Conservation (phyloP, 1,140 invertebrate genomes). For the Listronotus oregonensis region DNA sequence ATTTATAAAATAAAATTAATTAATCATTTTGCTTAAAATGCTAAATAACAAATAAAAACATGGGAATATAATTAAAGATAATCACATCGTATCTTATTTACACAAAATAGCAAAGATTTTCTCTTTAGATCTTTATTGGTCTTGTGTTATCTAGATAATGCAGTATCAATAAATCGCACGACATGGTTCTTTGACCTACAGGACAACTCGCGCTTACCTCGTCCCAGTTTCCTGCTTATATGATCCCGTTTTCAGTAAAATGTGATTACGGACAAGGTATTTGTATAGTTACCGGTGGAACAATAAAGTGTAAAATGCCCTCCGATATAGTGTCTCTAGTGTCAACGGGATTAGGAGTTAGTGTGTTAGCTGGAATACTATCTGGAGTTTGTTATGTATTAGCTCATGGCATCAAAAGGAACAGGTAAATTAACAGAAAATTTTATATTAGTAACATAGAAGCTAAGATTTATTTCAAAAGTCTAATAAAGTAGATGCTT, state of each 20-base stretch:
- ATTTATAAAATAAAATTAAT: neutral
- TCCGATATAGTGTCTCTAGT: slow-evolving; percentile 59
- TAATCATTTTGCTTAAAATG: neutral
- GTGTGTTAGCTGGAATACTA: slow-evolving; percentile 63
- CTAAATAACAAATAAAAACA: neutral
- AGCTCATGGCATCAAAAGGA: slow-evolving; percentile 54
- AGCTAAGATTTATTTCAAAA: too few relatives aligned
- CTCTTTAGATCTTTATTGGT: neutral
- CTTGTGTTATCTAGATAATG: slow-evolving; percentile 4
- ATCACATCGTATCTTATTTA: too few relatives aligned
- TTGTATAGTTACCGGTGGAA: slow-evolving; percentile 27
- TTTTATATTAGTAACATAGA: too few relatives aligned
- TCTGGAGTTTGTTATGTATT: slow-evolving; percentile 64
- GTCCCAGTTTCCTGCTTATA: slow-evolving; percentile 8
- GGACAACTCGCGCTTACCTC: neutral
- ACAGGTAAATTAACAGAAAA: slow-evolving; percentile 44
- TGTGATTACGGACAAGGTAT: slow-evolving; percentile 29
- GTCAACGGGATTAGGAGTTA: slow-evolving; percentile 61
- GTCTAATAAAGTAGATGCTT: too few relatives aligned
- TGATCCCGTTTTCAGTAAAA: slow-evolving; percentile 25
- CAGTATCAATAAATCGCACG: slow-evolving; percentile 11
- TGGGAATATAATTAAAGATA: too few relatives aligned
- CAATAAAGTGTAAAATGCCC: slow-evolving; percentile 45
- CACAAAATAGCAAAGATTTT: too few relatives aligned
- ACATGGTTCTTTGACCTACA: slow-evolving; percentile 17